Evolutionary conservation across 2,113 vertebrate genomes (phyloP).

Genomic region (Entomyzon cyanotis): DNA sequence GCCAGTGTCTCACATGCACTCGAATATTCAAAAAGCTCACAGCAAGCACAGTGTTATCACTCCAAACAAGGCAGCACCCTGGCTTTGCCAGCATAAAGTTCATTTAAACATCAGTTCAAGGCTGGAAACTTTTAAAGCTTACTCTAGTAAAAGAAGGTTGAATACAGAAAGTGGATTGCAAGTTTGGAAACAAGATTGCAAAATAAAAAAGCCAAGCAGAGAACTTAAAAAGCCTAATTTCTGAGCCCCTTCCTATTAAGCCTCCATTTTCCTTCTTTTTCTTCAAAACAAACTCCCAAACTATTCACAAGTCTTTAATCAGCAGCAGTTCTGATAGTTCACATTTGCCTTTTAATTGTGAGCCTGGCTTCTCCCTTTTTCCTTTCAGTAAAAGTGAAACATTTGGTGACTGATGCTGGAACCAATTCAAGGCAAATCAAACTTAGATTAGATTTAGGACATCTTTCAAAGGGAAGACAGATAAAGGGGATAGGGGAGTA

Average conservation of each 20-base stretch:
- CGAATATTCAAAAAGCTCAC: background rate
- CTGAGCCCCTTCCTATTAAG: background rate
- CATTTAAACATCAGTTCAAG: background rate
- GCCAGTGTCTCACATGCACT: background rate
- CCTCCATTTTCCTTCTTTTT: background rate
- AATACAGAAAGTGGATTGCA: background rate
- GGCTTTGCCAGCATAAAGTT: background rate
- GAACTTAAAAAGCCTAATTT: background rate
- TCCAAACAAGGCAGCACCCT: background rate
- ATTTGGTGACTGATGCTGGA: background rate
- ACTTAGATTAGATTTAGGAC: background rate
- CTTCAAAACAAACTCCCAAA: background rate
- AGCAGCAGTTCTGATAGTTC: background rate
- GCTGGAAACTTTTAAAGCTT: background rate
- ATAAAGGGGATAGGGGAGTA: background rate
- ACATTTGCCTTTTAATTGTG: background rate
- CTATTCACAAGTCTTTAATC: background rate
- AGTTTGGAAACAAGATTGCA: background rate
- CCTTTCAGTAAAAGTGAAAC: background rate
- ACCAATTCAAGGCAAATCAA: background rate
- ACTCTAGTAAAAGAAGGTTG: background rate
- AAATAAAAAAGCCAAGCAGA: background rate
- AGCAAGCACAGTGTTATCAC: background rate
- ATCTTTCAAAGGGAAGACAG: background rate
- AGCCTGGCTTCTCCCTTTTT: background rate